Percentiles rank a stretch among this genome's conserved stretches.
phyloP scores from a whole-genome alignment of 2,113 vertebrate species.

The Lampris megalopsis region DNA sequence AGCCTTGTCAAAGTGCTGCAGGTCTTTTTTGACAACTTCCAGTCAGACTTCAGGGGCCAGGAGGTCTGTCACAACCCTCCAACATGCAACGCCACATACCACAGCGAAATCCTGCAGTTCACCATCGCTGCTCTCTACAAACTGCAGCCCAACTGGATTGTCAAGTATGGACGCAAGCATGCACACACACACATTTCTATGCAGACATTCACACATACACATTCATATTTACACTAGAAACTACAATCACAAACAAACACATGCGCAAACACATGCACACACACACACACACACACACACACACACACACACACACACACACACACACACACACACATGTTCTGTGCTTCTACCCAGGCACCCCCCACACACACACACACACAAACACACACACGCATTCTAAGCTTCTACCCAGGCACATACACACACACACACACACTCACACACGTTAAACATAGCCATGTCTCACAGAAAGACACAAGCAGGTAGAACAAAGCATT shows the following conservation, averaged over 20 bases:
- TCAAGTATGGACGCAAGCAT: slow-evolving; percentile 52
- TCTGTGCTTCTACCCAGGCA: background rate
- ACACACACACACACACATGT: background rate
- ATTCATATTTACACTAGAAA: background rate
- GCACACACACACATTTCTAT: background rate
- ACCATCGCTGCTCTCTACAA: slow-evolving; percentile 70
- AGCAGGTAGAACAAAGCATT: too few species aligned
- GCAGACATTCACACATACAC: background rate
- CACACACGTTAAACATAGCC: background rate
- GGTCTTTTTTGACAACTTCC: slow-evolving; percentile 80
- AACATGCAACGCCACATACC: slow-evolving; percentile 31
- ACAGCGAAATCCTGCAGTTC: slow-evolving; percentile 70
- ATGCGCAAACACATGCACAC: background rate
- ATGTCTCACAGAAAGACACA: too few species aligned
- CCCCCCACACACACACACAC: background rate
- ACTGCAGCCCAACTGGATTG: slow-evolving; percentile 64
- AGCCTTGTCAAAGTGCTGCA: slow-evolving; percentile 72
- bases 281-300: background rate
- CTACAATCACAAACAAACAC: background rate
- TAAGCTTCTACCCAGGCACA: too few species aligned
- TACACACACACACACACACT: background rate
- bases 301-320: background rate
- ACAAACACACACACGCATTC: background rate
- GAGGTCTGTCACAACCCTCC: background rate
- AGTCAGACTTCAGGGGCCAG: slow-evolving; percentile 65